Base-by-base conservation (phyloP, 2,888 invertebrate genomes). In the Caradrina clavipalpis region DNA sequence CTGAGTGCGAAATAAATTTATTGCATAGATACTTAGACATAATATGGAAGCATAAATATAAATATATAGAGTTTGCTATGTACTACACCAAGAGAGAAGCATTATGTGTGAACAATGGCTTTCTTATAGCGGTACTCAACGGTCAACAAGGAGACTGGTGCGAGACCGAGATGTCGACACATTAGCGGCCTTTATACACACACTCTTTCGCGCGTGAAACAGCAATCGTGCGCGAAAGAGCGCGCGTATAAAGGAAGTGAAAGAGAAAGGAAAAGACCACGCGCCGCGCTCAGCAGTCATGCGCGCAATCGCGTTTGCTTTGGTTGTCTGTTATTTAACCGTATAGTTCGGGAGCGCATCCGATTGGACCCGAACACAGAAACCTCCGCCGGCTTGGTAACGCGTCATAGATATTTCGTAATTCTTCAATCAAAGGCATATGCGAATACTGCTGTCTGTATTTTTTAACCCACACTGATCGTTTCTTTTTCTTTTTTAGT, bases 1-100 rank as follows among this genome's bases (percentile, higher is more conserved):
- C 55, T 67, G 66, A 76, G 57, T 61, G 77, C 62, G 69, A 65
- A 73, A 83, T 51, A 67, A 60, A 67, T 89, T 91, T 90, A 90
- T 89, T 86, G 49, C 78, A 80, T 69, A 86, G 42, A 80, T 56
- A 84, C 76, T 87, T 71, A 87, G 53, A 87, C 50, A 81, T 69
- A 73, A 73, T 42, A 65, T 77, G 69, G 51, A 69, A 49, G 35
- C 31, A 57, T 76, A 49, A 22, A 60, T 59, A 47, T 19, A 79
- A 51, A 73, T 35, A 76, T 58, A 80, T 63, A 78, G 51, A 73
- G 7, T 50, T 53, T 21, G 15, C 10, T 22, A 8, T 19, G 5
- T 35, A 13, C 19, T 42, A 22, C 57, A 49, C 26, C 15, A 21
- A 17, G n/a, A 26, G 26, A 49, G 26, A 50, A 13, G 53, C 19